Base-by-base conservation (phyloP, 2,888 invertebrate genomes). In the Crepidodera aurea region DNA sequence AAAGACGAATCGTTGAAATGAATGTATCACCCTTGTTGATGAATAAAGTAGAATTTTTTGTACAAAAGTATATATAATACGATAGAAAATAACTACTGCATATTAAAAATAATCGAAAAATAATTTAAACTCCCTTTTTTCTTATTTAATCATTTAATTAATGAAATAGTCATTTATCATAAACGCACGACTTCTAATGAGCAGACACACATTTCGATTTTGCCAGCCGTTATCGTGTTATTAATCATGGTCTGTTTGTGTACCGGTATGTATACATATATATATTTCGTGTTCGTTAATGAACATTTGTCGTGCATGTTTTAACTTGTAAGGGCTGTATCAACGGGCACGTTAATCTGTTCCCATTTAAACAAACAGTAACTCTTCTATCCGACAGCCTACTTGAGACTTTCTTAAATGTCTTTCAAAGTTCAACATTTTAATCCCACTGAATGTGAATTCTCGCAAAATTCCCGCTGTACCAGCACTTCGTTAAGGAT, bases 341-440 rank as follows among this genome's bases (percentile, higher is more conserved):
- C 44, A 62, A 37, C 25, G 46, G 12, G 10, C 42, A 50, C 37
- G 39, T 39, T 42, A 56, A 51, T 56, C 44, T 15, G 39, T 40
- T 51, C 37, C 39, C 50, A 54, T 54, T 32, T 25, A 15, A 57
- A 57, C 46, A 46, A 51, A 42, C 39, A 34, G 42, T 22, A 29
- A 44, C 50, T 44, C 51, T 63, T 22, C 48, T 51, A 59, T 29
- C 7, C 54, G 15, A 7, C 12, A 34, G 58, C 59, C 55, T 42
- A 55, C 53, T 63, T 39, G 13, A 44, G 51, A 58, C 55, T 59
- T 50, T 27, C 51, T 59, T 57, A 39, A 53, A 62, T 53, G 46
- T 55, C 53, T 63, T 54, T 55, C 48, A 55, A 55, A 63, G 54
- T 44, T 59, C 29, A 63, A 59, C 55, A 58, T 48, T 59, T 51